Conservation (phyloP, 2,888 invertebrate genomes). For the Philhelius pedissequus region DNA sequence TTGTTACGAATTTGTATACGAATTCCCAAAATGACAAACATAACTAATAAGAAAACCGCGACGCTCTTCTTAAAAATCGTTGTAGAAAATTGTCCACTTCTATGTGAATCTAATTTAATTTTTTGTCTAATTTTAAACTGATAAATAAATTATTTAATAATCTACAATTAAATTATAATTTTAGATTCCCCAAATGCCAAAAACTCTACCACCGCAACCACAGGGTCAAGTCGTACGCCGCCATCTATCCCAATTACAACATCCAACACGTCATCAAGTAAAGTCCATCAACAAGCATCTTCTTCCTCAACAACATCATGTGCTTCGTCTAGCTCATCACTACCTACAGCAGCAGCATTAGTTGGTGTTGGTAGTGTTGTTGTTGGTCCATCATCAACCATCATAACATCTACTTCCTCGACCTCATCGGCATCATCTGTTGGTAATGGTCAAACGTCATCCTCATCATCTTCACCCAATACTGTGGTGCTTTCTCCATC, state of each 20-base stretch:
- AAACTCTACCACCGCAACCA: conserved; percentile 32
- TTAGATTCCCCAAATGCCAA: conserved; percentile 72
- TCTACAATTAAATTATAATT: neutral
- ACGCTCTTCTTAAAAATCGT: too few relatives aligned
- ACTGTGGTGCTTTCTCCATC: conserved; percentile 70
- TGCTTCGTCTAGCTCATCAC: conserved; percentile 51
- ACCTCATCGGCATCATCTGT: conserved; percentile 70
- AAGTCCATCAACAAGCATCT: conserved; percentile 29
- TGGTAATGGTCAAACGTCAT: conserved; percentile 56
- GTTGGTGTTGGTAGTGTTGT: conserved; percentile 71
- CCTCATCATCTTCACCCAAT: conserved; percentile 69
- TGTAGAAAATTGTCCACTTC: too few relatives aligned
- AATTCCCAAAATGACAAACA: too few relatives aligned
- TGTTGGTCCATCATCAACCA: conserved; percentile 66
- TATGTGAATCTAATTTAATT: too few relatives aligned
- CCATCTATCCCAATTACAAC: conserved; percentile 69
- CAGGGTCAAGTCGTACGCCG: conserved; percentile 70
- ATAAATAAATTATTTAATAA: too few relatives aligned
- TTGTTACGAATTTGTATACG: too few relatives aligned
- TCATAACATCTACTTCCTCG: conserved; percentile 70
- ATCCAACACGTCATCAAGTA: conserved; percentile 46
- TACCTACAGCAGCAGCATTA: conserved; percentile 69
- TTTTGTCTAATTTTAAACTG: too few relatives aligned
- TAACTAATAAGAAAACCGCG: too few relatives aligned
- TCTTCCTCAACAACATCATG: conserved; percentile 34